Conservation (phyloP, 2,797 vertebrate species). For the Ficedula albicollis region DNA sequence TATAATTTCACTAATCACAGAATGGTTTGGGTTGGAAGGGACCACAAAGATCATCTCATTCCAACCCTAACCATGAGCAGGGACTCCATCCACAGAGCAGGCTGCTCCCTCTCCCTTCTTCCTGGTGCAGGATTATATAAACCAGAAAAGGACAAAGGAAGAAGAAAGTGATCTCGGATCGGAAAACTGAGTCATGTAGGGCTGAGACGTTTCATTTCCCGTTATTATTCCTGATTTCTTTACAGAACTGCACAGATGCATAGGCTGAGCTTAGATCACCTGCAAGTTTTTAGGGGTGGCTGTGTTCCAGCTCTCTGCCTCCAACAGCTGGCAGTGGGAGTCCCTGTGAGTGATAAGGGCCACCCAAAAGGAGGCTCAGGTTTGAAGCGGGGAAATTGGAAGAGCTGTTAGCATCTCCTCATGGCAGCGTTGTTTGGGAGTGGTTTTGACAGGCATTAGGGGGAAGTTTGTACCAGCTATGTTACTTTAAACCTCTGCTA, state of each 20-base stretch:
- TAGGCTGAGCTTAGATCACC: neutral
- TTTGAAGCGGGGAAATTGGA: neutral
- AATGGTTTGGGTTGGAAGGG: neutral
- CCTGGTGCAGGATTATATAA: neutral
- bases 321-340: neutral
- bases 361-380: slow-evolving; percentile 16
- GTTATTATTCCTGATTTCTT: neutral
- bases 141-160: neutral
- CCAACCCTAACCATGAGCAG: neutral
- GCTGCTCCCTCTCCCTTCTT: neutral
- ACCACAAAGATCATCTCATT: neutral
- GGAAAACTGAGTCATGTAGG: neutral
- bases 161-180: neutral
- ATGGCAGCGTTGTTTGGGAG: neutral
- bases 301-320: neutral
- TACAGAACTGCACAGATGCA: neutral
- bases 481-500: neutral
- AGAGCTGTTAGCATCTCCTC: neutral
- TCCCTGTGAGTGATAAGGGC: neutral
- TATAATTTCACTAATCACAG: neutral
- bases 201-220: neutral
- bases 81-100: accelerated
- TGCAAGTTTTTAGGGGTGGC: slow-evolving; percentile 12
- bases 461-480: neutral
- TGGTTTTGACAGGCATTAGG: neutral